Percentiles rank a stretch among this genome's conserved stretches.
Conservation (phyloP, 2,888 invertebrate genomes). For the Hoplodrina ambigua region DNA sequence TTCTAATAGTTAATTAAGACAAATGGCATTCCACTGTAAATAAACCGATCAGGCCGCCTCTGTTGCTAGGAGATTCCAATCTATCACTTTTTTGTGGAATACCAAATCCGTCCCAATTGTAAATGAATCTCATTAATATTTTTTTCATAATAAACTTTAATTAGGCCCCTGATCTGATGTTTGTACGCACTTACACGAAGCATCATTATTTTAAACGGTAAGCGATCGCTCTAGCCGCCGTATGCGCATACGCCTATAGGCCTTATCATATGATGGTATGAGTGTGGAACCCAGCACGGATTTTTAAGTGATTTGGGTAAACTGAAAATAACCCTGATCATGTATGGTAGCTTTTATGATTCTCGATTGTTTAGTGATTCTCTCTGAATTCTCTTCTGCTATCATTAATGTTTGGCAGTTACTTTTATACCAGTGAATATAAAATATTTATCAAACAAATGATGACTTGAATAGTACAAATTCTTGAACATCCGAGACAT, state of each 20-base stretch:
- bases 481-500: constrained; percentile 1
- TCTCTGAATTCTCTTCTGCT: neutral
- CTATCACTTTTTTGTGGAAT: neutral
- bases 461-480: constrained; percentile 16
- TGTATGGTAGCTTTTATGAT: constrained; percentile 45
- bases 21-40: too few relatives aligned
- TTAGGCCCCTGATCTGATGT: too few relatives aligned
- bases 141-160: too few relatives aligned
- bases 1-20: too few relatives aligned
- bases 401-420: neutral
- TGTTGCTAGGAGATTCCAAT: neutral
- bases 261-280: too few relatives aligned
- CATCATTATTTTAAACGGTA: too few relatives aligned
- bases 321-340: neutral
- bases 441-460: neutral
- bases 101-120: neutral
- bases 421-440: constrained; percentile 11
- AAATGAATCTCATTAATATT: neutral
- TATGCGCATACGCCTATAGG: too few relatives aligned
- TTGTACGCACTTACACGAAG: too few relatives aligned
- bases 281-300: too few relatives aligned
- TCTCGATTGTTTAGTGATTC: constrained; percentile 55
- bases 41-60: neutral
- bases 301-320: neutral
- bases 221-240: too few relatives aligned